A percentile compares a stretch with the other conserved stretches of the same genome.
Evolutionary conservation across 2,797 vertebrate genomes (phyloP).

Genomic region (Poecilia gillii): DNA sequence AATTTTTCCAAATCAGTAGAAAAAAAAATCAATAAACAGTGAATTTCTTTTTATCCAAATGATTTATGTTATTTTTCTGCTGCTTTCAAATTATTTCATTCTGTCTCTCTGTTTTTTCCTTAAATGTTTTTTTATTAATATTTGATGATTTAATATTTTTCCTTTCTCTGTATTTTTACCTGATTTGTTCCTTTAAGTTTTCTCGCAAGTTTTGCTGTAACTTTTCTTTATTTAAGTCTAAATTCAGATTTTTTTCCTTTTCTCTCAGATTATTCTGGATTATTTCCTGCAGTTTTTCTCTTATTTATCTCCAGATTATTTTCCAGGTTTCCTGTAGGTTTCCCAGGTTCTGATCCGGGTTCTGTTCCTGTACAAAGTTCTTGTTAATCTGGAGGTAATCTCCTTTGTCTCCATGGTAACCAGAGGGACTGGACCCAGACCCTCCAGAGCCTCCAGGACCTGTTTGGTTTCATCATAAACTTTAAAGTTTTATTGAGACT

Average conservation of each 20-base stretch:
- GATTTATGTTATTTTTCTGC: too few relatives aligned
- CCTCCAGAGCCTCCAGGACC: background rate
- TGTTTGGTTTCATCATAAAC: background rate
- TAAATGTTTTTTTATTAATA: background rate
- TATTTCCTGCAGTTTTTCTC: background rate
- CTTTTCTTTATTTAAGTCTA: background rate
- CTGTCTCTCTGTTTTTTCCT: background rate
- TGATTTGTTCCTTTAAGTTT: background rate
- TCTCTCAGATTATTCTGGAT: background rate
- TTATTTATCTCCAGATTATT: background rate
- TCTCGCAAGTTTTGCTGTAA: background rate
- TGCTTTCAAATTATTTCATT: background rate
- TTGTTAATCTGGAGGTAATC: background rate
- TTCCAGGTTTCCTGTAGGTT: background rate
- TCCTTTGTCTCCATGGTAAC: conserved; percentile 5
- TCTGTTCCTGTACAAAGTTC: background rate
- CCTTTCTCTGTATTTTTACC: background rate
- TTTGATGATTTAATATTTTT: background rate
- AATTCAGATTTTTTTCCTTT: background rate
- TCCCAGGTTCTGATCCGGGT: background rate
- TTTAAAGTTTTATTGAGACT: background rate
- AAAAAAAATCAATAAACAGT: too few relatives aligned
- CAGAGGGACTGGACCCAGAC: background rate
- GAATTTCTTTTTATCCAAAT: too few relatives aligned
- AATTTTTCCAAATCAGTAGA: too few relatives aligned